phyloP scores from a whole-genome alignment of 92 coral and sea anemone species.

The Zoanthus sansibaricus region DNA sequence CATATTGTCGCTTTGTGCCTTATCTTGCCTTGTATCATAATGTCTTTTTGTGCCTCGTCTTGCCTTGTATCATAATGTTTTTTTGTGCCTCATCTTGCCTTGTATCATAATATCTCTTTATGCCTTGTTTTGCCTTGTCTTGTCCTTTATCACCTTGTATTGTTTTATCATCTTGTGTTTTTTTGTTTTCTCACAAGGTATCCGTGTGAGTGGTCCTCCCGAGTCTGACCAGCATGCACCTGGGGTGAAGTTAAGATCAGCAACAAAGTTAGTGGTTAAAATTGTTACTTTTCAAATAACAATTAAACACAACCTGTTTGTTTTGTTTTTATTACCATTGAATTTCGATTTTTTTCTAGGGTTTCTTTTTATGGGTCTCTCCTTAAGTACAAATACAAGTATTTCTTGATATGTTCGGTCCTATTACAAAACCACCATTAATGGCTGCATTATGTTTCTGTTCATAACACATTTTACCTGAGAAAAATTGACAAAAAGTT shows the following conservation, averaged over 20 bases:
- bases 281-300: not conserved
- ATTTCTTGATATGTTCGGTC: too few species aligned
- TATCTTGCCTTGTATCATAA: not conserved
- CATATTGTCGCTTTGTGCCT: not conserved
- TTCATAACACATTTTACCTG: too few species aligned
- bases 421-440: too few species aligned
- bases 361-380: too few species aligned
- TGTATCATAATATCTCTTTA: not conserved
- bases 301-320: too few species aligned
- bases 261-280: conserved; percentile 60
- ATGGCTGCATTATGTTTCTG: too few species aligned
- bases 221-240: conserved; percentile 61
- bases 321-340: too few species aligned
- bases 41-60: not conserved
- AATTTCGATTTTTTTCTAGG: too few species aligned
- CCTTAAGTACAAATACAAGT: too few species aligned
- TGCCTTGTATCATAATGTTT: not conserved
- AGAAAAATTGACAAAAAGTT: too few species aligned
- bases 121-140: not conserved
- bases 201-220: conserved; percentile 85
- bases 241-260: conserved; percentile 75
- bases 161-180: not conserved
- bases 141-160: not conserved
- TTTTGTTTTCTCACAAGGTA: conserved; percentile 52
- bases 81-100: not conserved